Evolutionary conservation across 2,888 invertebrate genomes (phyloP), one percentile per base, ranked within the genome.

Genomic region (Apotomis capreana): DNA sequence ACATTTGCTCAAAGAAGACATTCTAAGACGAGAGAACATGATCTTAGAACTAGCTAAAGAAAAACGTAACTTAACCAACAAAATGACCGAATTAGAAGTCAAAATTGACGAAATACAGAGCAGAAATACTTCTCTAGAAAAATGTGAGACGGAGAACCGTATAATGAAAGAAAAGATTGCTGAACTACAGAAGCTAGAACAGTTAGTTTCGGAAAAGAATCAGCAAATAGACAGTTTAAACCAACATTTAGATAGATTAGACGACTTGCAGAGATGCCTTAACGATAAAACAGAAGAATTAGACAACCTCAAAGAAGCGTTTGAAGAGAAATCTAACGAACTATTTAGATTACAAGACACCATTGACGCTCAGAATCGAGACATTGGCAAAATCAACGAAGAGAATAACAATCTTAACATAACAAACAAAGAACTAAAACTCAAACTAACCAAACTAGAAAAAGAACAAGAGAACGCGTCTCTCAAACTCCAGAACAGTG

Each of bases 31-130:
- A 75, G 94, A 94, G 78, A 94, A 94, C 69, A 94, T 95, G 94
- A 93, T 94, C 74, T 78, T 94, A 64, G 93, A 93, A 82, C 83
- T 95, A 49, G 93, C 94, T 5, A 94, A 94, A 83, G 95, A 95
- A 75, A 95, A 94, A 80, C 91, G 94, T 13, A 94, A 92, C 74
- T 79, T 95, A 70, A 94, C 94, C 1, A 89, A 88, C 71, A 88
- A 86, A 80, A 80, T 89, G 77, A 83, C 89, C n/a, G 94, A 94
- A 79, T 75, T 94, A 51, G 94, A 94, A 78, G 88, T 94, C 13
- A 94, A 92, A 80, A 87, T 92, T 55, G 89, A 93, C 61, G 94
- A 94, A 74, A 78, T 93, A 61, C 89, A 92, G 70, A 91, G 89
- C 74, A 88, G 89, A 75, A 93, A 91, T 74, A 87, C 83, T 9